Evolutionary conservation across 2,888 invertebrate species (phyloP).

Genomic region (Helicoverpa assulta): DNA sequence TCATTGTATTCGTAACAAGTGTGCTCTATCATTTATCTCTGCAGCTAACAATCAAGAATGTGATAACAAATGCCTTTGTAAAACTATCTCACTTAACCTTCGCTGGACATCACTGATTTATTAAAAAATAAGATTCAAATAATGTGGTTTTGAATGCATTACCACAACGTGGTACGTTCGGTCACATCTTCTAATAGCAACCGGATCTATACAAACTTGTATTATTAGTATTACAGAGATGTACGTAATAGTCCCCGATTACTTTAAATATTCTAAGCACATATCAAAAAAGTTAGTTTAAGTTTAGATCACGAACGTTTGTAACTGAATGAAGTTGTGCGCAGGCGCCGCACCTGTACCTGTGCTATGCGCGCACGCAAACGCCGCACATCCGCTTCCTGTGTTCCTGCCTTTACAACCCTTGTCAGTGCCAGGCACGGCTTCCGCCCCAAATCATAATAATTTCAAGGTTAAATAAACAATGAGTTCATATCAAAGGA

Average conservation of each 20-base stretch:
- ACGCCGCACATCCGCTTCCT: slow-evolving; percentile 85
- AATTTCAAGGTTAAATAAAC: slow-evolving; percentile 61
- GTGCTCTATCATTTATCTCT: slow-evolving; percentile 28
- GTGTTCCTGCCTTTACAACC: slow-evolving; percentile 77
- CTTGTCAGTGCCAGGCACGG: slow-evolving; percentile 68
- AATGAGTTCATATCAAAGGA: slow-evolving; percentile 30
- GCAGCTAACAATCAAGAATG: neutral
- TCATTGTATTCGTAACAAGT: slow-evolving; percentile 24
- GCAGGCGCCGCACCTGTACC: slow-evolving; percentile 62
- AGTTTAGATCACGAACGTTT: slow-evolving; percentile 68
- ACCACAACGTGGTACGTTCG: neutral
- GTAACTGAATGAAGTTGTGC: slow-evolving; percentile 66
- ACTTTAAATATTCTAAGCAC: slow-evolving; percentile 41
- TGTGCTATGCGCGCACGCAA: slow-evolving; percentile 64
- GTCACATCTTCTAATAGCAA: slow-evolving; percentile 4
- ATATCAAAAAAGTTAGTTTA: slow-evolving; percentile 61
- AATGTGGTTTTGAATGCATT: slow-evolving; percentile 18
- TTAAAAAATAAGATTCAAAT: slow-evolving; percentile 19
- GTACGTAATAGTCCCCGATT: slow-evolving; percentile 1
- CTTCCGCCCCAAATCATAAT: slow-evolving; percentile 67
- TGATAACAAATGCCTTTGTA: slow-evolving; percentile 1
- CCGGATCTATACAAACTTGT: slow-evolving; percentile 41
- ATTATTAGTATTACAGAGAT: slow-evolving; percentile 26
- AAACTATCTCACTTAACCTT: neutral
- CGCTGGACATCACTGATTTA: slow-evolving; percentile 17